These are phyloP conservation scores for Dermatemys mawii DNA, from an alignment of 2,113 vertebrate species.

Conservation along the genomic window DNA sequence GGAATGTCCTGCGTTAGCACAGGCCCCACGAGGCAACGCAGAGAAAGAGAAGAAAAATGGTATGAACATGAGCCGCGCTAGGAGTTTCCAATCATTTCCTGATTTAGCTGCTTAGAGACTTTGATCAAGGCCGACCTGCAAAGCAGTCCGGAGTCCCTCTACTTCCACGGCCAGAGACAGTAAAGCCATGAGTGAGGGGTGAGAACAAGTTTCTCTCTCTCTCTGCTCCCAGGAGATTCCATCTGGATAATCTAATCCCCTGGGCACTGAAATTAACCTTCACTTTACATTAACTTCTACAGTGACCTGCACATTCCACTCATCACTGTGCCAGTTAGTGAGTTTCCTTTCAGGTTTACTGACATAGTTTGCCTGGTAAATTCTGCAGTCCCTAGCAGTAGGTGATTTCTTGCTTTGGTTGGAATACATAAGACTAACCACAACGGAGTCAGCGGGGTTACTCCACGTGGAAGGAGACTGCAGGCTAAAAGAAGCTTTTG, in stretches of 20 bases:
- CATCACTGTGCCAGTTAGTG: constrained; percentile 42
- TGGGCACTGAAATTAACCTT: constrained; percentile 33
- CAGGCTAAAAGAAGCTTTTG: neutral
- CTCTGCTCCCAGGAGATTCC: neutral
- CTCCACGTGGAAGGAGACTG: neutral
- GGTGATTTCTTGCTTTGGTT: neutral
- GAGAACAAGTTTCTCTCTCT: neutral
- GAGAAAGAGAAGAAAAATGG: neutral
- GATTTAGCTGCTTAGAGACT: neutral
- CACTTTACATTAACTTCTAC: neutral
- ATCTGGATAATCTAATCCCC: neutral
- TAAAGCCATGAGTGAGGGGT: neutral
- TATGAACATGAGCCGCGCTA: neutral
- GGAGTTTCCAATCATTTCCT: accelerated
- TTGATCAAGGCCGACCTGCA: neutral
- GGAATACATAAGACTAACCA: constrained; percentile 21
- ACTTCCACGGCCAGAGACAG: neutral
- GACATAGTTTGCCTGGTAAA: constrained; percentile 3
- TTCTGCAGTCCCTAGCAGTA: neutral
- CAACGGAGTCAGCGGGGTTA: neutral
- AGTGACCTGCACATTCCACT: constrained; percentile 46
- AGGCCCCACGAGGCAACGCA: neutral
- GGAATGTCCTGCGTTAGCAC: neutral
- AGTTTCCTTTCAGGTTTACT: constrained; percentile 68
- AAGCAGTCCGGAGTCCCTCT: neutral